Base-by-base conservation (phyloP, 1,140 invertebrate genomes). In the Coenobita brevimanus region DNA sequence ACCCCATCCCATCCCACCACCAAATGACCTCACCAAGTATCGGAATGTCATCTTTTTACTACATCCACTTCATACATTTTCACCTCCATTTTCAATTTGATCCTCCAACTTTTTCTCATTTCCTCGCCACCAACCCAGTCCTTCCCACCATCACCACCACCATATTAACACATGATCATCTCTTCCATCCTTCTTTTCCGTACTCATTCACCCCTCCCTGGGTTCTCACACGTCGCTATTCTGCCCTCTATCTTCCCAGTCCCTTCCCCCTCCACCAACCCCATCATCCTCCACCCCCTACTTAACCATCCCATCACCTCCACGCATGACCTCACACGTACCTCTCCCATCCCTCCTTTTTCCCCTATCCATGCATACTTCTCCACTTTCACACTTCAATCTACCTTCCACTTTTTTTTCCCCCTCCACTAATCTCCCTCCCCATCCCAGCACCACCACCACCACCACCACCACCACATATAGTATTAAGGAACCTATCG, bases 231-330 rank as follows among this genome's bases (percentile, higher is more conserved):
- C 8, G 38, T 38, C 27, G 6, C 36, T 8, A 36, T 24, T 15
- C 50, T 15, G 4, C 21, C 50, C 15, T 8, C 38, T 24, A 4
- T 79, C 38, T 79, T 10, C 50, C 43, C 17, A 4, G n/a, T 57
- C 75, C 75, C 43, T 41, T 43, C 33, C 50, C 64, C 84, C 73
- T 50, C 84, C 82, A 30, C 71, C 82, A 8, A 73, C 82, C 8
- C 50, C 50, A 1, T 76, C 76, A 21, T 84, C 80, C 75, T 64
- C 69, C 80, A 85, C 76, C 62, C 79, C 30, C 41, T 38, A 33
- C 60, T 41, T 54, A 10, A 17, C 41, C 43, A 62, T 36, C 57
- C 24, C 38, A 15, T 38, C 57, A 50, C 30, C 54, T 54, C 27
- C 43, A 10, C 17, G n/a, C 43, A 27, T 24, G 38, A 4, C n/a